These are phyloP conservation scores for Percina caprodes DNA, from an alignment of 2,113 vertebrate genomes.

Conservation along the genomic window DNA sequence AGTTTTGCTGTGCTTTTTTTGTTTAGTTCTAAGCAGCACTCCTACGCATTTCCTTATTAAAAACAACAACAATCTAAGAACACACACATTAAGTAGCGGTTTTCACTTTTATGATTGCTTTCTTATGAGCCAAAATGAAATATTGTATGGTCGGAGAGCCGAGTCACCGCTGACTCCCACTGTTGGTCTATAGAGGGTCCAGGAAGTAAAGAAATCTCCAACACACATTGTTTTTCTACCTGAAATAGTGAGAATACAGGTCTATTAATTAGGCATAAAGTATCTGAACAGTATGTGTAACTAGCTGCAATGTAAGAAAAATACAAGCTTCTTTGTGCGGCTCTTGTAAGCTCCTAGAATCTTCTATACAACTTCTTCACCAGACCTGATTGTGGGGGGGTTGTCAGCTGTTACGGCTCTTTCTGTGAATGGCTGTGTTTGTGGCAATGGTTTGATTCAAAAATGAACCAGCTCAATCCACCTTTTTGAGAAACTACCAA, in stretches of 20 bases:
- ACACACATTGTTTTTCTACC: neutral
- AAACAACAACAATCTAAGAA: neutral
- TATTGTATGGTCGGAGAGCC: neutral
- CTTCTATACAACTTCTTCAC: neutral
- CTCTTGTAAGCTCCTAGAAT: rapidly evolving
- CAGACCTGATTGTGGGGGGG: neutral
- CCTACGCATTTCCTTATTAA: neutral
- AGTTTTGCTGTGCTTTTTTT: neutral
- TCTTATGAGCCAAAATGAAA: neutral
- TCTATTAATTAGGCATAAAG: neutral
- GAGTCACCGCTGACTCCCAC: neutral
- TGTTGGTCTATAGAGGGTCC: neutral
- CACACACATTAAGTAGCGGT: neutral
- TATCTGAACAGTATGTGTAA: neutral
- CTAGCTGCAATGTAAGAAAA: neutral
- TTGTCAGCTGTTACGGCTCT: neutral
- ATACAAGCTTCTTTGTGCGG: neutral
- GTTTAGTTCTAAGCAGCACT: neutral
- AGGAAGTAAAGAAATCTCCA: neutral
- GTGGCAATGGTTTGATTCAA: slow-evolving; percentile 4
- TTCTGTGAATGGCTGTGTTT: neutral
- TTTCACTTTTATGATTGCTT: neutral
- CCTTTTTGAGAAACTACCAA: neutral
- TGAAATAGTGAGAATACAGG: neutral
- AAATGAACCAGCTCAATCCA: neutral